Conservation (phyloP, 1,140 invertebrate species). For the Bombus ignitus region DNA sequence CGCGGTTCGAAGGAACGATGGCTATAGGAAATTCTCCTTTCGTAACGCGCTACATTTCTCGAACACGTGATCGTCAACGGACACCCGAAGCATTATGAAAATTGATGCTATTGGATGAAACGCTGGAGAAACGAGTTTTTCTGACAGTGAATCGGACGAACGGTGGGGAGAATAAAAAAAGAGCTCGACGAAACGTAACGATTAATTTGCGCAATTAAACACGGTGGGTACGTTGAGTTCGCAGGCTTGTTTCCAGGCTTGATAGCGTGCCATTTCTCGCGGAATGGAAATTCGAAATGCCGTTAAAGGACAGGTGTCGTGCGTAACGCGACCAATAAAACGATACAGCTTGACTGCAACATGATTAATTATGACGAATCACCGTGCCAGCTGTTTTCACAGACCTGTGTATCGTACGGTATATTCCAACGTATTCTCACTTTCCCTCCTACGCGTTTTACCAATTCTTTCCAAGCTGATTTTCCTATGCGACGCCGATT, state of each 20-base stretch:
- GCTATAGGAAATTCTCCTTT: not conserved
- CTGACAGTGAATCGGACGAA: not conserved
- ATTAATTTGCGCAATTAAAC: conserved; percentile 2
- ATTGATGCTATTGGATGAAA: not conserved
- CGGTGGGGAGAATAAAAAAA: not conserved
- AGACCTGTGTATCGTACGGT: not conserved
- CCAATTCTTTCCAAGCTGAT: not conserved
- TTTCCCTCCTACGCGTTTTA: not conserved
- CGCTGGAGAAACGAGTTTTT: not conserved
- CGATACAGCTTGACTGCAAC: conserved; percentile 24
- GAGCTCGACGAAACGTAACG: not conserved
- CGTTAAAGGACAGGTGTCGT: conserved; percentile 1
- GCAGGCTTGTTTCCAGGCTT: not conserved
- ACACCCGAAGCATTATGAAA: no score
- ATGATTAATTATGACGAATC: conserved; percentile 60
- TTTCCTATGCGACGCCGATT: not conserved
- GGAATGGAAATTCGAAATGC: not conserved
- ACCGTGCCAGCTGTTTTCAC: not conserved
- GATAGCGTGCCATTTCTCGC: not conserved
- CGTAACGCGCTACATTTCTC: no score
- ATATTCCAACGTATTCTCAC: not conserved
- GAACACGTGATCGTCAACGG: not conserved
- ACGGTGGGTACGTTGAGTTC: not conserved
- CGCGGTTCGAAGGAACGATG: not conserved
- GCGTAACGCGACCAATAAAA: conserved; percentile 51